Base-by-base conservation (phyloP, 2,797 vertebrate genomes). In the Sebastes diploproa region DNA sequence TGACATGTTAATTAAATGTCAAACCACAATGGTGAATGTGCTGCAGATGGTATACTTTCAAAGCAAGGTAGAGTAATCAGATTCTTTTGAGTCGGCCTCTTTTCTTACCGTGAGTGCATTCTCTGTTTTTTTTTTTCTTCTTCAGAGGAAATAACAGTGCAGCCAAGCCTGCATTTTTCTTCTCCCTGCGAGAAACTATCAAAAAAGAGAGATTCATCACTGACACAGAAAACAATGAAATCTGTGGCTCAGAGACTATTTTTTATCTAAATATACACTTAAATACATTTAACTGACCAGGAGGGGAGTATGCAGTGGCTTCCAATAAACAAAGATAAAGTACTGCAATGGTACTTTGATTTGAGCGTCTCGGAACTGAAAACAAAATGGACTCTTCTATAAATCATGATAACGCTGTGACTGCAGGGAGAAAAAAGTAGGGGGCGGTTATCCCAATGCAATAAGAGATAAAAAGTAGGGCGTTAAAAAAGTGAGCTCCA, bases 221-320 rank as follows among this genome's bases (percentile, higher is more conserved):
- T 95, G 92, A 94, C 94, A 94, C n/a, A 29, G 80, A 94, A 93
- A 92, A 95, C 93, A 95, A 95, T 92, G 87, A 94, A 92, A 93
- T 93, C 85, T 88, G 92, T 55, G 65, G 80, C 88, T 89, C 64
- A 14, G 89, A 91, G 89, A 90, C 90, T 88, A 92, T 92, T 91
- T 92, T 92, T 94, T 93, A 94, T 94, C 93, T 93, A 91, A 93
- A 93, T 94, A 91, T 92, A 93, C 86, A 89, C 90, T 92, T 93
- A 93, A 95, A 94, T 91, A 91, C 91, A 84, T 94, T 93, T 93
- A 92, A 94, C 82, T 94, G 94, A 94, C 92, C 90, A 91, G 86
- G 90, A 91, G 89, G 91, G 84, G 86, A 87, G 84, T 80, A 80
- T 80, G 88, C 86, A 86, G 70, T 72, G 76, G 80, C 89, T 91